A percentile compares a stretch with the other conserved stretches of the same genome.
phyloP scores from a whole-genome alignment of 2,888 invertebrate genomes.

The Cabera pusaria region DNA sequence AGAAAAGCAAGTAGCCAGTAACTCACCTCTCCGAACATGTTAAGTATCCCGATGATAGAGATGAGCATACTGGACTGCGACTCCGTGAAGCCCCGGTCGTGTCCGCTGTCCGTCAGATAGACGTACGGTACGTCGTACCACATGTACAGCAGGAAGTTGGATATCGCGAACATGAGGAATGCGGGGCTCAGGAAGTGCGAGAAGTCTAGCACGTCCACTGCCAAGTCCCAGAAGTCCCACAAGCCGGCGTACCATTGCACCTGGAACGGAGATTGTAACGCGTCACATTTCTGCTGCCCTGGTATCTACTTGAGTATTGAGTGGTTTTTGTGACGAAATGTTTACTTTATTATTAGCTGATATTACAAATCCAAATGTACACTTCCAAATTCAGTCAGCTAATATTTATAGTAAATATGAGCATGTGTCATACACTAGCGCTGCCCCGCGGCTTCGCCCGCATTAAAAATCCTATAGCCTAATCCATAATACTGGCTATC shows the following conservation, averaged over 20 bases:
- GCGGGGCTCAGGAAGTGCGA: constrained; percentile 89
- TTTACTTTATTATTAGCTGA: no score
- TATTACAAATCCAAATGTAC: no score
- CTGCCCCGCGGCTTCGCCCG: no score
- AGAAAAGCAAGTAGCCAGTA: no score
- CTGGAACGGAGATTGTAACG: constrained; percentile 50
- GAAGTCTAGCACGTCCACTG: constrained; percentile 91
- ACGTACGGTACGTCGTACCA: constrained; percentile 98
- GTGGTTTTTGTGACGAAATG: no score
- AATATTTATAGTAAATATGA: no score
- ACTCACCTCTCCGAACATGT: constrained; percentile 93
- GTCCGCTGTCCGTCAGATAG: constrained; percentile 92
- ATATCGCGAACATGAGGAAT: constrained; percentile 91
- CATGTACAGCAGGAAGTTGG: constrained; percentile 94
- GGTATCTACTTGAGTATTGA: no score
- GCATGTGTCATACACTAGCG: no score
- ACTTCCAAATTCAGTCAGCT: no score
- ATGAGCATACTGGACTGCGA: constrained; percentile 91
- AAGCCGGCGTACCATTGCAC: constrained; percentile 88
- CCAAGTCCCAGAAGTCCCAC: constrained; percentile 90
- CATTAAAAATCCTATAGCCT: no score
- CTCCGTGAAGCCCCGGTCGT: constrained; percentile 87
- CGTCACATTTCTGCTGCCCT: no score
- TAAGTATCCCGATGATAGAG: constrained; percentile 93
- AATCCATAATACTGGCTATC: no score